These are phyloP conservation scores for Dasypolia templi DNA, from an alignment of 2,888 invertebrate species.

Conservation along the genomic window DNA sequence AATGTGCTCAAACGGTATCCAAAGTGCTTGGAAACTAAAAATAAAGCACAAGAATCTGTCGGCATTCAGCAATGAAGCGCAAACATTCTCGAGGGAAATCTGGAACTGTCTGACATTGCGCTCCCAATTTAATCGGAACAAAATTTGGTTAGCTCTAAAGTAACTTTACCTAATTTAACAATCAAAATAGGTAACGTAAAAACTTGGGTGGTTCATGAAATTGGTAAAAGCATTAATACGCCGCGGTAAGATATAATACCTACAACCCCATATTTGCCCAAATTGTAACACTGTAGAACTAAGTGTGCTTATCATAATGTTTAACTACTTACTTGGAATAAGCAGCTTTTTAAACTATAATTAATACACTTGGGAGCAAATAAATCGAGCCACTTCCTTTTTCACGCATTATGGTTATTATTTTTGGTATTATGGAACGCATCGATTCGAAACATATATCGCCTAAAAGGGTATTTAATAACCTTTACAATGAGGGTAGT, in stretches of 20 bases:
- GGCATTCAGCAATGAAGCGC: conserved; percentile 55
- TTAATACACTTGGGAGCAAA: too few species aligned
- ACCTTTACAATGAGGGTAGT: too few species aligned
- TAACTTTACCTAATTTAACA: conserved; percentile 25
- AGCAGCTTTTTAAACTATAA: background rate
- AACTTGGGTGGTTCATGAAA: conserved; percentile 13
- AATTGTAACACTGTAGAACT: background rate
- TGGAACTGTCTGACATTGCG: conserved; percentile 57
- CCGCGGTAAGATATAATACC: too few species aligned
- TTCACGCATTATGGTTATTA: too few species aligned
- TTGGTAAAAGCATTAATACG: too few species aligned
- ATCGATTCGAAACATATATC: too few species aligned
- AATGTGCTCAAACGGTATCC: conserved; percentile 10
- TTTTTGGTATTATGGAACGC: too few species aligned
- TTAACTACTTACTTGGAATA: background rate
- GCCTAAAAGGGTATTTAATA: too few species aligned
- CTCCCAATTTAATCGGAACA: conserved; percentile 60
- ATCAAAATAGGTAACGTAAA: conserved; percentile 4
- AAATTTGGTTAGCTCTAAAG: conserved; percentile 53
- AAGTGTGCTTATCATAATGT: too few species aligned
- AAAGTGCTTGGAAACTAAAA: conserved; percentile 51
- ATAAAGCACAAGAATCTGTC: conserved; percentile 51
- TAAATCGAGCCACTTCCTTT: too few species aligned
- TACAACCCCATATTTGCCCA: background rate
- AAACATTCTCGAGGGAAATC: conserved; percentile 67